Conservation (phyloP, 2,113 vertebrate genomes). For the Ammospiza caudacuta region DNA sequence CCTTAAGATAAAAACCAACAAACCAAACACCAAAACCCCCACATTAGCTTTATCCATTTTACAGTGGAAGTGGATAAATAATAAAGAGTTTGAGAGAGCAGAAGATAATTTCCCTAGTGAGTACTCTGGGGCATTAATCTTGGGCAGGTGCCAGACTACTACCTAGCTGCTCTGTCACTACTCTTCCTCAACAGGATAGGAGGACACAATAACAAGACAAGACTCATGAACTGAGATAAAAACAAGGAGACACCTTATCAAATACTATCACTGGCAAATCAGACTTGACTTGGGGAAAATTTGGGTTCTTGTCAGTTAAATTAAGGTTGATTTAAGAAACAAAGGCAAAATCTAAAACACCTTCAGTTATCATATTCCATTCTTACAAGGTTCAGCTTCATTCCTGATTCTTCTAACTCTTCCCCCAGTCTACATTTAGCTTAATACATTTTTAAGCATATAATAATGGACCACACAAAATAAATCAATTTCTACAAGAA, state of each 20-base stretch:
- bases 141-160: neutral
- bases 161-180: neutral
- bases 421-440: neutral
- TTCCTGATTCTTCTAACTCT: neutral
- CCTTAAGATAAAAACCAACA: neutral
- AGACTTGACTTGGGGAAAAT: neutral
- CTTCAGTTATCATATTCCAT: neutral
- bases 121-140: neutral
- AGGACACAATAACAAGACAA: neutral
- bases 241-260: neutral
- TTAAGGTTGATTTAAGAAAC: neutral
- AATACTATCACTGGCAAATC: neutral
- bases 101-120: neutral
- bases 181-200: neutral
- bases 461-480: neutral
- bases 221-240: neutral
- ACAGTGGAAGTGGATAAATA: neutral
- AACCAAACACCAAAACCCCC: neutral
- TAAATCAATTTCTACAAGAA: neutral
- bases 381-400: neutral
- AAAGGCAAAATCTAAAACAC: neutral
- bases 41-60: neutral
- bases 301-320: neutral
- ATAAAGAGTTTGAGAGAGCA: neutral
- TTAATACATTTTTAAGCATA: neutral